These are phyloP conservation scores for Thereva unica DNA, from an alignment of 2,888 invertebrate genomes.

Conservation along the genomic window DNA sequence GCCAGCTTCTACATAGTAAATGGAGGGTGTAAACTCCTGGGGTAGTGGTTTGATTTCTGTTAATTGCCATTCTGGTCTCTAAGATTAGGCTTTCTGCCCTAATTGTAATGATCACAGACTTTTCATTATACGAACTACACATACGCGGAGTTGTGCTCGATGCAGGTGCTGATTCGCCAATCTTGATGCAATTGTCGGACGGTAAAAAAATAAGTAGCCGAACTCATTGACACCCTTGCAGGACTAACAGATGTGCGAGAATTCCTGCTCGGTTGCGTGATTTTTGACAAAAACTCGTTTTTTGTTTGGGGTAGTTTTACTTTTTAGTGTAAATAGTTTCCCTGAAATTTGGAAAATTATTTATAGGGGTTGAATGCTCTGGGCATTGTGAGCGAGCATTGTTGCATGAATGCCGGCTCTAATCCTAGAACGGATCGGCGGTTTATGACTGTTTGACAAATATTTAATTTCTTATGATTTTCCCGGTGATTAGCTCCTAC, in stretches of 20 bases:
- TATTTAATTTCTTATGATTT: slow-evolving; percentile 40
- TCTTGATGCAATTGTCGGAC: slow-evolving; percentile 17
- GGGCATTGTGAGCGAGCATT: slow-evolving; percentile 19
- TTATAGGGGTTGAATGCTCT: slow-evolving; percentile 10
- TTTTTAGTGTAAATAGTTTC: slow-evolving; percentile 38
- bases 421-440: slow-evolving; percentile 35
- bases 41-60: slow-evolving; percentile 11
- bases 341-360: slow-evolving; percentile 37
- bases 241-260: slow-evolving; percentile 33
- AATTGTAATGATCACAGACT: slow-evolving; percentile 21
- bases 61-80: slow-evolving; percentile 24
- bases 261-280: slow-evolving; percentile 38
- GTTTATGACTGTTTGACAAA: slow-evolving; percentile 43
- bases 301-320: slow-evolving; percentile 16
- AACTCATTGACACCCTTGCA: slow-evolving; percentile 32
- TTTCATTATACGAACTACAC: neutral
- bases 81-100: slow-evolving; percentile 1
- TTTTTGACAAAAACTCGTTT: slow-evolving; percentile 39
- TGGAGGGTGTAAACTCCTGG: slow-evolving; percentile 30
- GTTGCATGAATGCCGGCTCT: slow-evolving; percentile 26
- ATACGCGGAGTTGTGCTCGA: slow-evolving; percentile 3
- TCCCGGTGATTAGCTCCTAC: slow-evolving; percentile 32
- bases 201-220: neutral
- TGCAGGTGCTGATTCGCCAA: slow-evolving; percentile 42
- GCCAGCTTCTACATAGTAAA: slow-evolving; percentile 15